Evolutionary conservation across 2,113 vertebrate species (phyloP).

Genomic region (Diglossa brunneiventris): DNA sequence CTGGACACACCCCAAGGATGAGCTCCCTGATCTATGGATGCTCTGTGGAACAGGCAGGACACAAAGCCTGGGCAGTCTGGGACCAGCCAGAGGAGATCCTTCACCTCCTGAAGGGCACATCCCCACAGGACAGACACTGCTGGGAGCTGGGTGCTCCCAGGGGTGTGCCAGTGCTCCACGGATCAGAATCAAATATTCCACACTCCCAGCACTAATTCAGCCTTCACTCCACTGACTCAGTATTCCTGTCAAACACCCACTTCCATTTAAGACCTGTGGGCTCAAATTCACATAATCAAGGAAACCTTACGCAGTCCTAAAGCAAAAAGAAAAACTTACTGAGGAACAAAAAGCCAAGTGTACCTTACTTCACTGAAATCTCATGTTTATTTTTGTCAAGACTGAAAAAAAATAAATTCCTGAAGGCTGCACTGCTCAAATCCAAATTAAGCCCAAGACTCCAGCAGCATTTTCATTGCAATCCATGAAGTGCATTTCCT

Average conservation of each 20-base stretch:
- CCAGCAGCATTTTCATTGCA: conserved; percentile 63
- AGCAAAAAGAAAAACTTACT: conserved; percentile 63
- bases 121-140: not conserved
- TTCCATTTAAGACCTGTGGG: conserved; percentile 37
- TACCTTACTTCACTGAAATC: conserved; percentile 75
- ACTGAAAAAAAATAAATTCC: conserved; percentile 27
- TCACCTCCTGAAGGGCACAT: not conserved
- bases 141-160: conserved; percentile 1
- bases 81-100: not conserved
- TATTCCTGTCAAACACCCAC: conserved; percentile 50
- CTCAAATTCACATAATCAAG: conserved; percentile 66
- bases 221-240: conserved; percentile 31
- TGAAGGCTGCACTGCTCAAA: conserved; percentile 70
- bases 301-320: conserved; percentile 74
- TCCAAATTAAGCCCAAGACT: conserved; percentile 66
- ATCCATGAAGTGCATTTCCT: conserved; percentile 56
- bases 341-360: conserved; percentile 73
- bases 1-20: not conserved
- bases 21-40: not conserved
- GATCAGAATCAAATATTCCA: conserved; percentile 20
- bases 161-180: not conserved
- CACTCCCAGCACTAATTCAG: conserved; percentile 52
- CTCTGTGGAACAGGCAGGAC: not conserved
- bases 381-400: conserved; percentile 75
- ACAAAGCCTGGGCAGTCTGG: not conserved